A percentile compares a stretch with the other conserved stretches of the same genome.
Conservation (phyloP, 2,888 invertebrate species). For the Cheilosia variabilis region DNA sequence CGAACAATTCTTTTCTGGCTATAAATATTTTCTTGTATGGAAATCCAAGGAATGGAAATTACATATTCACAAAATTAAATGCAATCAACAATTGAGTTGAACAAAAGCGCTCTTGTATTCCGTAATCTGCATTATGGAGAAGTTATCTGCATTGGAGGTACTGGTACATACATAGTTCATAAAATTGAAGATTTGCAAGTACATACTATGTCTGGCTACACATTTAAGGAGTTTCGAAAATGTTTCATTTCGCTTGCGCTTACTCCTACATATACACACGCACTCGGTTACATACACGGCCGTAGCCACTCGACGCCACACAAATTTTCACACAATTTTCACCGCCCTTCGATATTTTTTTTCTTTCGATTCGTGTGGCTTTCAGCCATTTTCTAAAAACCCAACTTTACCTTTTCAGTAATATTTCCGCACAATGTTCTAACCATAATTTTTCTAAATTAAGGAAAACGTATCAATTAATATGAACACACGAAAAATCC, state of each 20-base stretch:
- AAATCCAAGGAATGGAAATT: conserved; percentile 3
- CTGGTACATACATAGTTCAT: conserved; percentile 14
- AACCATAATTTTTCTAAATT: conserved; percentile 65
- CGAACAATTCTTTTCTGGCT: conserved; percentile 20
- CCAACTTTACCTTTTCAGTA: conserved; percentile 70
- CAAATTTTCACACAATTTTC: conserved; percentile 70
- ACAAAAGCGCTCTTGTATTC: conserved; percentile 2
- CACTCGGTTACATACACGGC: conserved; percentile 31
- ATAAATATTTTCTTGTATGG: conserved; percentile 7
- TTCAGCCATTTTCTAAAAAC: conserved; percentile 72
- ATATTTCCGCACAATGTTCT: conserved; percentile 70
- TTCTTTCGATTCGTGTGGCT: conserved; percentile 48
- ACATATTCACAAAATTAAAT: conserved; percentile 19
- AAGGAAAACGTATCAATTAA: conserved; percentile 22
- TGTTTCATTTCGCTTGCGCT: conserved; percentile 68
- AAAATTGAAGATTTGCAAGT: conserved; percentile 34
- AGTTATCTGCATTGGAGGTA: conserved; percentile 28
- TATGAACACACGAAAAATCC: conserved; percentile 38
- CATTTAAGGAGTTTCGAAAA: conserved; percentile 50
- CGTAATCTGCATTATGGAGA: conserved; percentile 15
- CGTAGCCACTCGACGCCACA: conserved; percentile 53
- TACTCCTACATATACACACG: conserved; percentile 37
- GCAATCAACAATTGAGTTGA: conserved; percentile 31
- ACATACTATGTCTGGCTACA: conserved; percentile 22
- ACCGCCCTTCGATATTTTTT: conserved; percentile 74